phyloP scores from a whole-genome alignment of 2,888 invertebrate genomes.

The Nemotelus pantherinus region DNA sequence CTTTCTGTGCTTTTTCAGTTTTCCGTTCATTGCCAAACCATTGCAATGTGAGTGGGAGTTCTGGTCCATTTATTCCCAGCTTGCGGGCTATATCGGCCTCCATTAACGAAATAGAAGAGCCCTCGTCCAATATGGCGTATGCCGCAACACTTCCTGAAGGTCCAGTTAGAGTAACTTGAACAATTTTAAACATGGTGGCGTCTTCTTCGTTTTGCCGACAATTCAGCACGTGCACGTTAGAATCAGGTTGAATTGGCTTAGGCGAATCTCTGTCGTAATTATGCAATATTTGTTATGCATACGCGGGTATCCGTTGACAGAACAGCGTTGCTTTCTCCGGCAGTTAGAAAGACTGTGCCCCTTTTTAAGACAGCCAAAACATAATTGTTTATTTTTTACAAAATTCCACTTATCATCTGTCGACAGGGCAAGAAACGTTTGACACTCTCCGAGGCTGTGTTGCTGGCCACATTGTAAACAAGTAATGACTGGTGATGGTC shows the following conservation, averaged over 20 bases:
- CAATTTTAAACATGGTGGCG: background rate
- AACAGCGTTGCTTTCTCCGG: conserved; percentile 19
- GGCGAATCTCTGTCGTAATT: background rate
- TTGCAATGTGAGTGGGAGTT: conserved; percentile 53
- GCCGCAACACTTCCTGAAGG: background rate
- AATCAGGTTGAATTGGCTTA: background rate
- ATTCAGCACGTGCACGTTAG: background rate
- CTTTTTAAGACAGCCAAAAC: background rate
- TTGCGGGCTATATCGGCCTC: background rate
- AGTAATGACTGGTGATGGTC: background rate
- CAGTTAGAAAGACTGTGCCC: conserved; percentile 13
- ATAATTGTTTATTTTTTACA: background rate
- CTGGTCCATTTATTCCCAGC: conserved; percentile 44
- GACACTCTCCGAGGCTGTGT: background rate
- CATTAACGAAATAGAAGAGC: background rate
- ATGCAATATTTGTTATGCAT: conserved; percentile 24
- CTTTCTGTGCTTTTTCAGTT: conserved; percentile 36
- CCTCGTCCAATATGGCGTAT: background rate
- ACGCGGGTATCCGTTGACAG: conserved; percentile 38
- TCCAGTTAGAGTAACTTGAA: background rate
- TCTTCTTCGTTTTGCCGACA: background rate
- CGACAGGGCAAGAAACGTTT: background rate
- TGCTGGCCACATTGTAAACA: conserved; percentile 6
- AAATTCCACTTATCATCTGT: conserved; percentile 5
- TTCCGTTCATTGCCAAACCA: conserved; percentile 48